Evolutionary conservation across 2,888 invertebrate species (phyloP).

Genomic region (Scotopteryx bipunctaria): DNA sequence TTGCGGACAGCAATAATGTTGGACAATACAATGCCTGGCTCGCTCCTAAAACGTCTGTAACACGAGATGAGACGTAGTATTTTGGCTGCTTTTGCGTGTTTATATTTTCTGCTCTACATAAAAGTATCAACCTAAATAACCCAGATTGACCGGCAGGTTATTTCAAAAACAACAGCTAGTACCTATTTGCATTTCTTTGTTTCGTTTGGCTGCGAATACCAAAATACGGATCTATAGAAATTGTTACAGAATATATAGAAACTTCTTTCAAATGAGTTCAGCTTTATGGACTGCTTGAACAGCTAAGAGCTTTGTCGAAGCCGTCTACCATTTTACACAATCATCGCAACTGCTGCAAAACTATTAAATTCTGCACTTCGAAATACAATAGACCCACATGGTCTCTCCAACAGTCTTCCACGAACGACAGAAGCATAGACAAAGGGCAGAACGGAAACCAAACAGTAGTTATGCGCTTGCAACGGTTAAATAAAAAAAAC

Average conservation of each 20-base stretch:
- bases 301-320: not conserved
- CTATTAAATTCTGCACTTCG: slow-evolving; percentile 27
- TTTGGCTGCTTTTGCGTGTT: slow-evolving; percentile 8
- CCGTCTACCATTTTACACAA: slow-evolving; percentile 8
- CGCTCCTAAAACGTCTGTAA: slow-evolving; percentile 19
- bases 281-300: not conserved
- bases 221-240: too few species aligned
- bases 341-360: slow-evolving; percentile 27
- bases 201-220: too few species aligned
- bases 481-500: slow-evolving; percentile 34
- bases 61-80: slow-evolving; percentile 2
- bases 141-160: not conserved
- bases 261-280: too few species aligned
- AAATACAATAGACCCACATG: slow-evolving; percentile 38
- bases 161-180: not conserved
- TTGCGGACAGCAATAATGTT: too few species aligned
- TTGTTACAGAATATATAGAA: too few species aligned
- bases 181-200: too few species aligned
- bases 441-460: slow-evolving; percentile 60
- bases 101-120: slow-evolving; percentile 4
- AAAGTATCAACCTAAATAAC: slow-evolving; percentile 1
- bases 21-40: too few species aligned
- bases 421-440: slow-evolving; percentile 46
- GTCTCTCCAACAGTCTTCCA: slow-evolving; percentile 50
- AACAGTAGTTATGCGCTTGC: slow-evolving; percentile 50